Base-by-base conservation (phyloP, 2,888 invertebrate species). In the Napeogenes sylphis region DNA sequence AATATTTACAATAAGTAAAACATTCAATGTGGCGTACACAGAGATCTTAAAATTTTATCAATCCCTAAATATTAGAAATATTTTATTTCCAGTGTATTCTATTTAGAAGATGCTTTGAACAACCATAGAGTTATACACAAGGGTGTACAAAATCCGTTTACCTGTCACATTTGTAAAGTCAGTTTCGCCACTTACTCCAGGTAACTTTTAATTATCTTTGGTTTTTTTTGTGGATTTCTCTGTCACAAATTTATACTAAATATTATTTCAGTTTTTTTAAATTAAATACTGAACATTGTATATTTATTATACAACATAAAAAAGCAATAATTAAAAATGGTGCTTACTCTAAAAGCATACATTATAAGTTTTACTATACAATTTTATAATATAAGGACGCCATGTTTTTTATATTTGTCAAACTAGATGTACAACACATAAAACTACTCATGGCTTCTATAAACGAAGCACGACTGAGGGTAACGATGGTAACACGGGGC, bases 111-210 rank as follows among this genome's bases (percentile, higher is more conserved):
- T 1, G 83, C 85, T 0, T 66, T 92, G 64, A 91, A 91, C 73
- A 70, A 68, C 1, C 92, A 92, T 68, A 84, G 91, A 0, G 73
- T 65, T 0, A 79, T 84, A 38, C 91, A 91, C 68, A 85, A 87
- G 59, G 87, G 82, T 0, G 79, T 87, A 0, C 85, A 86, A 68
- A 90, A 91, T 51, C 91, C 92, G 0, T 92, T 90, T 71, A 85
- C 83, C 0, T 92, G 92, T 57, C 90, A 91, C 69, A 87, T 92
- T n/a, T 92, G 92, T 66, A 90, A 90, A 80, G 91, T 91, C 33
- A 84, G 83, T 74, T 92, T 92, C 64, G 85, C 91, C 3, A 87
- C 91, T 0, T 92, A 91, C 62, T 90, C 92, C n/a, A 87, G 91
- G 91, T 91, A 67, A 70, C 67, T 53, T 32, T 38, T 32, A 59